Base-by-base conservation (phyloP, 2,888 invertebrate genomes). In the Leptogaster cylindrica region DNA sequence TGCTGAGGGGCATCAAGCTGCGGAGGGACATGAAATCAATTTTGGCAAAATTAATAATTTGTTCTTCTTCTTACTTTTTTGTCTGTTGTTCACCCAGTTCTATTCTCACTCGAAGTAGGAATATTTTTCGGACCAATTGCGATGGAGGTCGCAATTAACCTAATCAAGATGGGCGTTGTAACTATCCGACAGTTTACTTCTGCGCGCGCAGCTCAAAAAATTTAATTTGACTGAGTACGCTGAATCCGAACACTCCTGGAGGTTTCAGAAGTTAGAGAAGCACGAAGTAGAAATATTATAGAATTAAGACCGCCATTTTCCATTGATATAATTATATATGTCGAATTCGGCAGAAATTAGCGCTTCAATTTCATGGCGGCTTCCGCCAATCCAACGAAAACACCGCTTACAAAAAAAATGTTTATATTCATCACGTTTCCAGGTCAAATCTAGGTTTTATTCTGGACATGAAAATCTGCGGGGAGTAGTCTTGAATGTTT, bases 1-100 rank as follows among this genome's bases (percentile, higher is more conserved):
- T 48, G 48, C 61, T 41, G 44, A 44, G 14, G 31, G 25, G 48
- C 6, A 31, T 14, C 64, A 27, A 16, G 33, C 48, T 14, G 64
- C 16, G 48, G 33, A 48, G 48, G 46, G 64, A 46, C 64, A 64
- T 64, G 48, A 12, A 64, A 64, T 64, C 46, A 46, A 64, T 64
- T 64, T 64, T 33, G 64, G 33, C 33, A 36, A 33, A 64, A 46
- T 64, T 8, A 64, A 44, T 44, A 64, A 64, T 10, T 52, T 12
- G 31, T 66, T 55, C 39, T 18, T 31, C 10, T 31, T 31, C 10
- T 8, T 7, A 8, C 10, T 7, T 31, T 7, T 6, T 8, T 7
- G 46, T 16, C 46, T 14, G 61, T 25, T 10, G 33, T n/a, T n/a
- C n/a, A 61, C 44, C 6, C 39, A 18, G 12, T 27, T 27, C 44